Conservation (phyloP, 2,888 invertebrate genomes). For the Ormia ochracea region DNA sequence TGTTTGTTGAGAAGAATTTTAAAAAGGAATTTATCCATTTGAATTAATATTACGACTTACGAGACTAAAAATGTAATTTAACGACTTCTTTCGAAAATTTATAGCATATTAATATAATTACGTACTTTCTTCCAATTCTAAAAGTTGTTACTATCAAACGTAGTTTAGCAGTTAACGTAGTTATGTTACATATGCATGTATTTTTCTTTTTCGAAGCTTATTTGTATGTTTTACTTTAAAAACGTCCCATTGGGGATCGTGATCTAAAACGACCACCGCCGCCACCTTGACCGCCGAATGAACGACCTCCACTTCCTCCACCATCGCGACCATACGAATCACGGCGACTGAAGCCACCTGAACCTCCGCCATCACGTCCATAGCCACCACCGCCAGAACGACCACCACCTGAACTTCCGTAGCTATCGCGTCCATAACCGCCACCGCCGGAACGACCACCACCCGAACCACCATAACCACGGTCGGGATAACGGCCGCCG, state of each 20-base stretch:
- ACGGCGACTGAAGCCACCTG: slow-evolving; percentile 75
- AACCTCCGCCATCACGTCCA: slow-evolving; percentile 78
- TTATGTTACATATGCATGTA: slow-evolving; percentile 15
- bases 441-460: slow-evolving; percentile 64
- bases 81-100: slow-evolving; percentile 42
- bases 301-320: slow-evolving; percentile 75
- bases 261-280: slow-evolving; percentile 74
- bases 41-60: slow-evolving; percentile 56
- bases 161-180: slow-evolving; percentile 58
- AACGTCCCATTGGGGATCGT: slow-evolving; percentile 73
- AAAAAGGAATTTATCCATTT: slow-evolving; percentile 10
- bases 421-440: slow-evolving; percentile 71
- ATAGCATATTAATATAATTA: slow-evolving; percentile 34
- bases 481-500: slow-evolving; percentile 72
- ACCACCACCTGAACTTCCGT: slow-evolving; percentile 70
- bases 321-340: slow-evolving; percentile 67
- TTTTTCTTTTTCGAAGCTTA: slow-evolving; percentile 53
- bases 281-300: slow-evolving; percentile 71
- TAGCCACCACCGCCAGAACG: slow-evolving; percentile 76
- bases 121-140: slow-evolving; percentile 33
- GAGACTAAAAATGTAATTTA: slow-evolving; percentile 51
- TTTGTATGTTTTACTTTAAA: slow-evolving; percentile 55
- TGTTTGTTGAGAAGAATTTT: slow-evolving; percentile 26
- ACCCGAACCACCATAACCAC: slow-evolving; percentile 64
- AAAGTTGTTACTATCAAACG: slow-evolving; percentile 51